Evolutionary conservation across 2,888 invertebrate genomes (phyloP).

Genomic region (Dicyrtomina minuta): DNA sequence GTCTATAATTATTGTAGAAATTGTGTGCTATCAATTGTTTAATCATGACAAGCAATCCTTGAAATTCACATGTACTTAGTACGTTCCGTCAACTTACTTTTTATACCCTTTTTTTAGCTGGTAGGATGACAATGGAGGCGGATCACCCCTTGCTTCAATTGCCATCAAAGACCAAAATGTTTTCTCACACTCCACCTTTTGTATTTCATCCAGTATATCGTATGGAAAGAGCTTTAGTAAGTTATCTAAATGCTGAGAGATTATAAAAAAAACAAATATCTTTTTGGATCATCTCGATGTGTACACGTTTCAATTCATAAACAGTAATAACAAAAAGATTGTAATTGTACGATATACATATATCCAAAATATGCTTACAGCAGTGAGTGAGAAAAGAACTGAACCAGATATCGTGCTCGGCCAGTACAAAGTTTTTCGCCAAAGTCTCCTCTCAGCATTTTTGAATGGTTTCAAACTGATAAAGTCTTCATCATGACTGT

Average conservation of each 20-base stretch:
- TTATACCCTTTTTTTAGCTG: slow-evolving; percentile 58
- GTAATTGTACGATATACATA: slow-evolving; percentile 37
- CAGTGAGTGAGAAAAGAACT: slow-evolving; percentile 46
- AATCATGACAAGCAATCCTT: too few species aligned
- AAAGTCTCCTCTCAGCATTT: slow-evolving; percentile 69
- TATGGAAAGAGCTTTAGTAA: slow-evolving; percentile 42
- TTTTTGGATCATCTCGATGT: background rate
- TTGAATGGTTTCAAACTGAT: slow-evolving; percentile 58
- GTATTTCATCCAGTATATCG: slow-evolving; percentile 46
- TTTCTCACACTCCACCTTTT: slow-evolving; percentile 49
- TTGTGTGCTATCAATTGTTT: too few species aligned
- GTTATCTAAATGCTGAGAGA: slow-evolving; percentile 45
- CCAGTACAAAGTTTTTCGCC: slow-evolving; percentile 76
- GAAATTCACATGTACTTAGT: too few species aligned
- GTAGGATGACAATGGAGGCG: slow-evolving; percentile 54
- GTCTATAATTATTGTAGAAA: background rate
- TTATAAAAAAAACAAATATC: background rate
- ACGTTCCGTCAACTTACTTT: too few species aligned
- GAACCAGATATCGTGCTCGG: slow-evolving; percentile 69
- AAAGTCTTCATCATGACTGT: slow-evolving; percentile 33
- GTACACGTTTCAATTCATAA: background rate
- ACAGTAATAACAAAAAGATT: slow-evolving; percentile 4
- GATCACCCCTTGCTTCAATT: slow-evolving; percentile 51
- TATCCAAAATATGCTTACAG: slow-evolving; percentile 40
- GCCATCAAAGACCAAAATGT: slow-evolving; percentile 50